These are phyloP conservation scores for Agelas oroides DNA, from an alignment of 37 sponge, comb jelly and placozoan species.

Conservation along the genomic window DNA sequence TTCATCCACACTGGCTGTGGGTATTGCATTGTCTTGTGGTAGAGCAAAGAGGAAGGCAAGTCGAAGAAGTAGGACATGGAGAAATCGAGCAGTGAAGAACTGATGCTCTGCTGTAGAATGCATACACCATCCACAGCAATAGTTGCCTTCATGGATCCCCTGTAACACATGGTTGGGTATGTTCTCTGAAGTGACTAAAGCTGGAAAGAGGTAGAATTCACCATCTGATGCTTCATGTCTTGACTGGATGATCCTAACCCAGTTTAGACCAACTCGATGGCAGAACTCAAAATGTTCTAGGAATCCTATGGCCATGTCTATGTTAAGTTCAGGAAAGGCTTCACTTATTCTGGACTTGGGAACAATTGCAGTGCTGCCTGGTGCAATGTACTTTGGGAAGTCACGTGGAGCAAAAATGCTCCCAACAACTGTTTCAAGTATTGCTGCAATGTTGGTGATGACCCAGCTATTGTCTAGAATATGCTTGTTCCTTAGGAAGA, in stretches of 20 bases:
- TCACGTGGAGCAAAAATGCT: slow-evolving; percentile 19
- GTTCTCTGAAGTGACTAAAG: background rate
- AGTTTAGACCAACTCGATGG: background rate
- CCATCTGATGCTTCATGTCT: background rate
- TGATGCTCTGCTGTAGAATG: background rate
- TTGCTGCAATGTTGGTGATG: slow-evolving; percentile 5
- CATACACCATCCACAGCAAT: slow-evolving; percentile 29
- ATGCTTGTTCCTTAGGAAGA: background rate
- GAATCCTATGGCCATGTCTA: background rate
- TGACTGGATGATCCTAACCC: background rate
- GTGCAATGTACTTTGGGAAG: background rate
- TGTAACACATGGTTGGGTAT: too few relatives aligned
- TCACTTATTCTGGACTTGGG: background rate
- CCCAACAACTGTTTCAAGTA: slow-evolving; percentile 9
- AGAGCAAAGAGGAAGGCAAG: slow-evolving; percentile 14
- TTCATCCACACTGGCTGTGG: background rate
- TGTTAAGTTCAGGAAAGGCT: slow-evolving; percentile 1
- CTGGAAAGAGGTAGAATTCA: slow-evolving; percentile 28
- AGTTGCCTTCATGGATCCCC: background rate
- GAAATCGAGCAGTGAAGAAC: slow-evolving; percentile 16
- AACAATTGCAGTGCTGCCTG: background rate
- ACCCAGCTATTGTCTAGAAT: slow-evolving; percentile 1
- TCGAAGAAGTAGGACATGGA: slow-evolving; percentile 25
- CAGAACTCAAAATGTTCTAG: slow-evolving; percentile 31
- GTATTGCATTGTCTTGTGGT: background rate